Evolutionary conservation across 2,113 vertebrate species (phyloP), one percentile per base, ranked within the genome.

Genomic region (Xenopus tropicalis): DNA sequence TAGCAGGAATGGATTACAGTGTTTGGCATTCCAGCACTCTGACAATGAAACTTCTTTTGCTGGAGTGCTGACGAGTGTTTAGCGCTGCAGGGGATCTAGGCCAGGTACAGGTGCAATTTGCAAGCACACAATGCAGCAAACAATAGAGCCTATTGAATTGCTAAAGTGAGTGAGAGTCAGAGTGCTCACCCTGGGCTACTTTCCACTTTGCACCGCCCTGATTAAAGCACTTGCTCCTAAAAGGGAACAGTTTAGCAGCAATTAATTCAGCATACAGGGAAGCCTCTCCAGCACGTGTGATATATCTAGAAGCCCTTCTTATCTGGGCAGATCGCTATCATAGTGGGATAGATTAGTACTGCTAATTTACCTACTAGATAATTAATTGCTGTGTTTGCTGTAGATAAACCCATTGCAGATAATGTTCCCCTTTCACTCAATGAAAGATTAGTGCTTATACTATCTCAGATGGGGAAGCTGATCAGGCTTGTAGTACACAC

Each of bases 401-500:
- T 12, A n/a, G 21, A 21, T 44, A 59, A 4, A 14, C 29, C 37
- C 11, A 1, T 22, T n/a, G 19, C 20, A 43, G 12, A 44, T 42
- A 46, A 11, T 17, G 20, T 21, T 54, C 51, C 17, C 24, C 14
- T 42, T 21, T 68, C 24, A 21, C 3, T n/a, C 1, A 21, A 12
- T 11, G 8, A n/a, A 19, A 52, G 44, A 66, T 66, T 24, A 66
- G 65, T 24, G 21, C 8, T 16, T 22, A 48, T 48, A 48, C 46
- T 17, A 16, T 1, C 8, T 4, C 48, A 54, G 19, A n/a, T 54
- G 8, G 44, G 42, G 65, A 23, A 16, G 17, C 21, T 12, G n/a
- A 12, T 29, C 9, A 43, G 37, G 11, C 25, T 23, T 57, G 13
- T 3, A 14, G 46, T 77, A 81, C 82, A 79, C 86, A 95, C 94